Evolutionary conservation across 2,797 vertebrate species (phyloP).

Genomic region (Ambastaia sidthimunki): DNA sequence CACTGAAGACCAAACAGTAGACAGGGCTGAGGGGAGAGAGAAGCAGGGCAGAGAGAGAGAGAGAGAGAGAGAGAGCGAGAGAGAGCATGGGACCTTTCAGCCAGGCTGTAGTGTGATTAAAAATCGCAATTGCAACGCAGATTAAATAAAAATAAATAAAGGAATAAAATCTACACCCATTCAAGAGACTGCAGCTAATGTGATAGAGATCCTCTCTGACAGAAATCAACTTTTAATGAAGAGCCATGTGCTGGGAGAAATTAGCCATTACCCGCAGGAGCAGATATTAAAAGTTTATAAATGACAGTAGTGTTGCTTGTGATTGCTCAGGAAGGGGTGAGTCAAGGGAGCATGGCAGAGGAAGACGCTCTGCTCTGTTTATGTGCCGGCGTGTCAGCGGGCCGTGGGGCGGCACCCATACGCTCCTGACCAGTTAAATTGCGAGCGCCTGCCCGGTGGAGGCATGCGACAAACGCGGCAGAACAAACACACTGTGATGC

Average conservation of each 20-base stretch:
- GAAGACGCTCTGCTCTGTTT: too few species aligned
- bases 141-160: slow-evolving; percentile 65
- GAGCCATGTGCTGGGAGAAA: slow-evolving; percentile 82
- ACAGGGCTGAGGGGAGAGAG: neutral
- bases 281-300: slow-evolving; percentile 79
- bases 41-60: too few species aligned
- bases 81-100: slow-evolving; percentile 17
- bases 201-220: slow-evolving; percentile 87
- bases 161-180: slow-evolving; percentile 68
- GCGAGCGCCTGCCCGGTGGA: slow-evolving; percentile 47
- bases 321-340: slow-evolving; percentile 65
- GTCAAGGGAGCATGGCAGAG: slow-evolving; percentile 22
- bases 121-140: slow-evolving; percentile 60
- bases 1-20: slow-evolving; percentile 15
- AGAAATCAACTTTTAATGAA: slow-evolving; percentile 95
- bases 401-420: neutral
- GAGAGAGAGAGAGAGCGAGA: neutral
- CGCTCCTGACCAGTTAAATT: slow-evolving; percentile 17
- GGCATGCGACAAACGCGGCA: slow-evolving; percentile 72
- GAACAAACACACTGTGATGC: slow-evolving; percentile 80
- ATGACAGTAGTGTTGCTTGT: slow-evolving; percentile 73
- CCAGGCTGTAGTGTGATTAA: slow-evolving; percentile 64
- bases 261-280: slow-evolving; percentile 78
- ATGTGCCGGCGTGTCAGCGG: neutral
- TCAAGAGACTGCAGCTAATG: slow-evolving; percentile 82